phyloP scores from a whole-genome alignment of 1,140 invertebrate genomes.

The Pseudomyrmex concolor region DNA sequence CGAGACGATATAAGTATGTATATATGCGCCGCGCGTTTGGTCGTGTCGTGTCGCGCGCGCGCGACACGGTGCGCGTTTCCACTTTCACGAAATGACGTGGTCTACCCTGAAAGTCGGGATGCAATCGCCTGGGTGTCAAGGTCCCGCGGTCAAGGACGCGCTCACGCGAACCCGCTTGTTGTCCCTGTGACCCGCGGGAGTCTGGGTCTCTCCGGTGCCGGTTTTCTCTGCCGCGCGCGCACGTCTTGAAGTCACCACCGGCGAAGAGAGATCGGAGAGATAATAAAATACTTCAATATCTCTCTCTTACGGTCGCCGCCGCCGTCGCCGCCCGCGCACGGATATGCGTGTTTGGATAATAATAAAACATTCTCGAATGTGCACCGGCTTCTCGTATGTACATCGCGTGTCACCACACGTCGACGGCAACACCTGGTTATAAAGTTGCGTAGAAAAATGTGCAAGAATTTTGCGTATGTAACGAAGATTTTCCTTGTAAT shows the following conservation, averaged over 20 bases:
- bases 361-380: slow-evolving; percentile 21
- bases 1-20: not conserved
- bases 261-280: slow-evolving; percentile 13
- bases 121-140: slow-evolving; percentile 65
- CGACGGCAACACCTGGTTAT: slow-evolving; percentile 27
- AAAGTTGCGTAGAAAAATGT: slow-evolving; percentile 19
- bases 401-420: not conserved
- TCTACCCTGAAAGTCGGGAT: slow-evolving; percentile 59
- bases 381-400: not conserved
- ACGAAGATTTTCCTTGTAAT: not conserved
- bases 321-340: slow-evolving; percentile 4
- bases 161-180: slow-evolving; percentile 38
- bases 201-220: not conserved
- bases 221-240: slow-evolving; percentile 12
- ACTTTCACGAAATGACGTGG: slow-evolving; percentile 65
- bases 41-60: not conserved
- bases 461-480: not conserved
- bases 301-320: slow-evolving; percentile 34
- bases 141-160: slow-evolving; percentile 66
- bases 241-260: slow-evolving; percentile 1
- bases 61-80: slow-evolving; percentile 20
- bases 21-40: not conserved
- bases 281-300: slow-evolving; percentile 66
- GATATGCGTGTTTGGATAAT: slow-evolving; percentile 15
- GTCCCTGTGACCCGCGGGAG: slow-evolving; percentile 58